Evolutionary conservation across 2,888 invertebrate species (phyloP).

Genomic region (Caenorhabditis sp.): DNA sequence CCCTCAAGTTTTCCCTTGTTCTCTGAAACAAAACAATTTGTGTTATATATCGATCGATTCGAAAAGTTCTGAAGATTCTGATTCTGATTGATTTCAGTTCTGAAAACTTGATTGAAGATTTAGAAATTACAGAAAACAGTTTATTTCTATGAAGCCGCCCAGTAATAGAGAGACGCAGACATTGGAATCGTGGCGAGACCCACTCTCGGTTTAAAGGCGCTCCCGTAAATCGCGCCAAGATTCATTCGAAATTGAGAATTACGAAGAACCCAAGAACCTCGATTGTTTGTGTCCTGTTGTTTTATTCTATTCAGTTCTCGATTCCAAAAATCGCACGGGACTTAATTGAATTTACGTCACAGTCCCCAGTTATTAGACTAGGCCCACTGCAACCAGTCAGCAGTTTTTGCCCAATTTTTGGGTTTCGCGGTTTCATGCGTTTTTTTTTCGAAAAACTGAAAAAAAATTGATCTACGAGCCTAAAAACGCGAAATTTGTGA

Average conservation of each 20-base stretch:
- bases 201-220: slow-evolving; percentile 51
- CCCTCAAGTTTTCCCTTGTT: slow-evolving; percentile 65
- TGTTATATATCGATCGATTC: slow-evolving; percentile 28
- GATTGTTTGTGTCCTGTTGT: too few species aligned
- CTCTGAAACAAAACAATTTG: slow-evolving; percentile 45
- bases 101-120: background rate
- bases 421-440: background rate
- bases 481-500: too few species aligned
- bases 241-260: slow-evolving; percentile 16
- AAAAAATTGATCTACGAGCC: too few species aligned
- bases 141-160: slow-evolving; percentile 61
- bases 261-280: background rate
- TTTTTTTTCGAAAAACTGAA: too few species aligned
- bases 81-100: background rate
- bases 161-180: slow-evolving; percentile 58
- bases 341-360: too few species aligned
- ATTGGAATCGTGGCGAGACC: slow-evolving; percentile 60
- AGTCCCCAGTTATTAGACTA: too few species aligned
- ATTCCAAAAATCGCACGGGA: too few species aligned
- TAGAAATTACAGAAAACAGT: slow-evolving; percentile 38
- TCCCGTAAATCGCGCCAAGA: slow-evolving; percentile 44
- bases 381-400: too few species aligned
- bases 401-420: background rate
- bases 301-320: too few species aligned
- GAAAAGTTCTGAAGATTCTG: background rate